Evolutionary conservation across 2,113 vertebrate species (phyloP), one percentile per base, ranked within the genome.

Genomic region (Amphiprion ocellaris): DNA sequence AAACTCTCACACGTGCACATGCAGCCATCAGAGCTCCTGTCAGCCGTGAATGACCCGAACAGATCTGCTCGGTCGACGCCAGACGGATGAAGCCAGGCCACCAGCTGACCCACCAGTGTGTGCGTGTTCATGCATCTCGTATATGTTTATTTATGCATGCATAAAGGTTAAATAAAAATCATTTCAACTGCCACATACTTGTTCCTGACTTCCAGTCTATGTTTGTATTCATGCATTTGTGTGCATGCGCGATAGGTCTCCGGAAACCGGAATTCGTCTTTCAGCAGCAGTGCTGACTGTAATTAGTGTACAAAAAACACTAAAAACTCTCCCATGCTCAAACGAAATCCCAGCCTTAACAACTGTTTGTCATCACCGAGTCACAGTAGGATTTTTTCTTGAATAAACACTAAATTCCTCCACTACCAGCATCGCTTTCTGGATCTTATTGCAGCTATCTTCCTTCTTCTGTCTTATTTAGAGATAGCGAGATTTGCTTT

Each of bases 31-130:
- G 49, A 76, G 63, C 44, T 52, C 61, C 59, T 69, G 61, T 86
- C 72, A 82, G 79, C 68, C 58, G 5, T 83, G 84, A 90, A 70
- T 83, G 70, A 86, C 86, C 62, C 68, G 69, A 78, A 69, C 58
- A 50, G 78, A 90, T 88, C 79, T 58, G 62, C 69, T 61, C 61
- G 65, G 53, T 79, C 56, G 52, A 76, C 17, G 53, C 63, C 81
- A 87, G 63, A 74, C 55, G 24, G 62, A 77, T 77, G 74, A 86
- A 81, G 68, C 82, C 68, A 79, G 77, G 62, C 70, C 79, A 89
- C 85, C 74, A 84, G 74, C 90, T 86, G 86, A 82, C 67, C 64
- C 1, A 10, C 62, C 44, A 47, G 47, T 21, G 12, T 80, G 19
- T 59, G 21, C 15, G 50, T 58, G 58, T 41, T 4, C 33, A 33